Evolutionary conservation across 2,888 invertebrate species (phyloP), one percentile per base, ranked within the genome.

Genomic region (Microdon myrmicae): DNA sequence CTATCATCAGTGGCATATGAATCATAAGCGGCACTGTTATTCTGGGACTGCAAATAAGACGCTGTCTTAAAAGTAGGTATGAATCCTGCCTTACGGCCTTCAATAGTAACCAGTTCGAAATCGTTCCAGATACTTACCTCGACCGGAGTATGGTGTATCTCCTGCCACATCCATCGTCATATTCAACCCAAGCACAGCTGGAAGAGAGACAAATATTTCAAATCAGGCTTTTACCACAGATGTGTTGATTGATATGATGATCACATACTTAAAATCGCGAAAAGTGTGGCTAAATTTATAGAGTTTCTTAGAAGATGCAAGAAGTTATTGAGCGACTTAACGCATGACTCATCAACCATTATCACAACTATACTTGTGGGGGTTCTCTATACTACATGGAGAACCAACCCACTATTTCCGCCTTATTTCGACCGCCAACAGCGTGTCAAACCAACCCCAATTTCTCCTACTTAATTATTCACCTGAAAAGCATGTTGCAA

Each of bases 31-130:
- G 71, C 69, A 43, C 70, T 70, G 55, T 71, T 71, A 68, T 74
- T 68, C 20, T 73, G 71, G 35, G 76, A 73, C 79, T 79, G 79
- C 72, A 78, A 79, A 71, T 76, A 76, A 77, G 78, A 79, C 73
- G 77, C 78, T 79, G 76, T 76, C 77, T 79, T 79, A 75, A 77
- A 75, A 75, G 76, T 74, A 72, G 72, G 70, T 73, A 70, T 71
- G 68, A 72, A 71, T 73, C 70, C 71, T 68, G 56, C 67, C 68
- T 68, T 12, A 16, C 19, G 32, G 51, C 45, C 41, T 10, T 6
- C n/a, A 25, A 16, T 20, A 29, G 12, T n/a, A n/a, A 17, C 23
- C 3, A 12, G 14, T n/a, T n/a, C 6, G 12, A 31, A n/a, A n/a
- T n/a, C n/a, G n/a, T 13, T 10, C 35, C 6, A 17, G 7, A 3